Percentiles rank a stretch among this genome's conserved stretches.
These are phyloP conservation scores for Pterois miles DNA, from an alignment of 2,797 vertebrate genomes.

Conservation along the genomic window DNA sequence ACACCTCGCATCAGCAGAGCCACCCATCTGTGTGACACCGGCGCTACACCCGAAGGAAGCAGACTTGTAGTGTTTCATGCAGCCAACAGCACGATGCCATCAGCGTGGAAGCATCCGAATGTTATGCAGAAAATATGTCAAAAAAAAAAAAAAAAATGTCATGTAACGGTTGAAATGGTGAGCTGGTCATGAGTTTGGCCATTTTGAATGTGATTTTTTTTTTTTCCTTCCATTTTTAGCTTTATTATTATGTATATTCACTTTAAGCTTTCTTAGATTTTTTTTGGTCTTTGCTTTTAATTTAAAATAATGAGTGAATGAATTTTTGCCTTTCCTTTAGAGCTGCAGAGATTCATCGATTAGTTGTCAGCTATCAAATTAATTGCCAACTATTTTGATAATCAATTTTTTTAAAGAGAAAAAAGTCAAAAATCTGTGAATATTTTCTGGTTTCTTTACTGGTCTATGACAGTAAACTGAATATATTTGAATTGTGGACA, in stretches of 20 bases:
- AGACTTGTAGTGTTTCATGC: slow-evolving; percentile 8
- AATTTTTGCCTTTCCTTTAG: not conserved
- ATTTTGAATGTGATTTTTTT: slow-evolving; percentile 58
- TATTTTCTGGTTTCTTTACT: too few species aligned
- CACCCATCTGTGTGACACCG: slow-evolving; percentile 11
- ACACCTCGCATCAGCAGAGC: slow-evolving; percentile 30
- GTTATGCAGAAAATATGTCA: slow-evolving; percentile 7
- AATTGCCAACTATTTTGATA: too few species aligned
- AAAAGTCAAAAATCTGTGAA: too few species aligned
- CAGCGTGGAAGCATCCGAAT: not conserved
- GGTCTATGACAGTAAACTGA: too few species aligned
- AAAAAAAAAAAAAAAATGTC: too few species aligned
- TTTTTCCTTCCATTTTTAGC: not conserved
- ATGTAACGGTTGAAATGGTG: slow-evolving; percentile 39
- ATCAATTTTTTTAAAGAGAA: too few species aligned
- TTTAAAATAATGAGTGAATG: slow-evolving; percentile 9
- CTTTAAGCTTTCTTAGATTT: not conserved
- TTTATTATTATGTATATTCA: not conserved
- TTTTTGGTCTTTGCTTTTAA: not conserved
- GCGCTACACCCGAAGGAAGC: slow-evolving; percentile 15
- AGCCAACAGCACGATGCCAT: slow-evolving; percentile 5
- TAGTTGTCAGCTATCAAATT: too few species aligned
- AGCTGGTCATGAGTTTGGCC: slow-evolving; percentile 56
- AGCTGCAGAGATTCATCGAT: too few species aligned
- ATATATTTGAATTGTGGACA: too few species aligned